Evolutionary conservation across 2,113 vertebrate genomes (phyloP), one percentile per base, ranked within the genome.

Genomic region (Gulo gulo): DNA sequence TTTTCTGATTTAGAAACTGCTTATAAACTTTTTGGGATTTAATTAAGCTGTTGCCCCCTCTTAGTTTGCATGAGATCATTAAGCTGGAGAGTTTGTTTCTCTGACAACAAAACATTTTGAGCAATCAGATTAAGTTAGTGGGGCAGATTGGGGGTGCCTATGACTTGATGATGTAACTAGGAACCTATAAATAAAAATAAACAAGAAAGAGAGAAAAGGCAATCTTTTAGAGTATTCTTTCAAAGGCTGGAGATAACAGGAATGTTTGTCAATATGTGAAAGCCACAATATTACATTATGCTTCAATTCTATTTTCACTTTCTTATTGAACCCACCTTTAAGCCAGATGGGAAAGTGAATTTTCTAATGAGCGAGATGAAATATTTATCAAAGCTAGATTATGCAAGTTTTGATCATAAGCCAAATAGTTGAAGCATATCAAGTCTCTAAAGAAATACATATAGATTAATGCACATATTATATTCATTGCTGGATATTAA

Each of bases 331-430:
- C 92, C 87, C 84, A 84, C 65, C 82, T 97, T 94, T 88, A 52
- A 61, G 92, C 42, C 20, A 29, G 69, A 98, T 97, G 45, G 4
- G 2, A 96, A 98, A 93, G 81, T 0, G 24, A 84, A 10, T 42
- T 94, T 94, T 95, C 74, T 94, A 73, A 59, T 88, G 95, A 89
- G 61, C 52, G 63, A 81, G 74, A 79, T 98, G 65, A 92, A 97
- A 79, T 96, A 95, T 98, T 98, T 97, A 96, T 96, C 73, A 97
- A 87, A 97, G 67, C 86, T 94, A n/a, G 91, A 97, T 98, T 86
- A 93, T n/a, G 89, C 65, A 93, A 73, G 11, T 73, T 97, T 87
- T 96, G 97, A 97, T 69, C 55, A 95, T 45, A 96, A 96, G 94
- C 67, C 82, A 96, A 88, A 88, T 52, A 78, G 31, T 73, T 63